A percentile compares a stretch with the other conserved stretches of the same genome.
These are phyloP conservation scores for Physella acuta DNA, from an alignment of 1,140 invertebrate genomes.

Conservation along the genomic window DNA sequence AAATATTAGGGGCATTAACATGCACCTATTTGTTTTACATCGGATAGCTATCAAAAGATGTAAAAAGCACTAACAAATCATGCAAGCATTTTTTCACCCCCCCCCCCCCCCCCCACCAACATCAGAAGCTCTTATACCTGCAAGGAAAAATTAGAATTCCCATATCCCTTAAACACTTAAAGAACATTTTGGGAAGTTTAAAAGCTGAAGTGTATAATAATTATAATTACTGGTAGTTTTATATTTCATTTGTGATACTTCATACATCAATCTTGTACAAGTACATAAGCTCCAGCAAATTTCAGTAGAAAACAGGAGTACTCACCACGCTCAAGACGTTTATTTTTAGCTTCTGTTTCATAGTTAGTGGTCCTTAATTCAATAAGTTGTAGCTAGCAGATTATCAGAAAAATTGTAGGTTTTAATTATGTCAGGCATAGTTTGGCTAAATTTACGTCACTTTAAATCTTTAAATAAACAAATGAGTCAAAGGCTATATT, in stretches of 20 bases:
- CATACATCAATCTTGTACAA: background rate
- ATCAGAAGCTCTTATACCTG: too few relatives aligned
- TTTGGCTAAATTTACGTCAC: background rate
- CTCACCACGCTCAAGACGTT: conserved; percentile 58
- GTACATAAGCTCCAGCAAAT: background rate
- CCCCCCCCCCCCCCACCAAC: too few relatives aligned
- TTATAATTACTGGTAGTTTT: too few relatives aligned
- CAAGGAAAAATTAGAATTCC: too few relatives aligned
- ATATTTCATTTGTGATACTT: background rate
- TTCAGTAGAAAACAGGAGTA: background rate
- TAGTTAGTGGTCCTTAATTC: conserved; percentile 62
- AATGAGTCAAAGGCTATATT: background rate
- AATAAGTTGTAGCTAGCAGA: conserved; percentile 61
- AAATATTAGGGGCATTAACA: too few relatives aligned
- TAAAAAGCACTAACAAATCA: too few relatives aligned
- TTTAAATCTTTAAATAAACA: background rate
- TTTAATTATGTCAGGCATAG: background rate
- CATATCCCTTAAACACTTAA: too few relatives aligned
- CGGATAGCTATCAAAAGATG: too few relatives aligned
- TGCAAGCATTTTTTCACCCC: too few relatives aligned
- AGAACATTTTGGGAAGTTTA: too few relatives aligned
- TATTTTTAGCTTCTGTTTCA: conserved; percentile 58
- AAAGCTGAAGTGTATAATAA: too few relatives aligned
- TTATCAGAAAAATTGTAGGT: conserved; percentile 4
- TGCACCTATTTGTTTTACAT: too few relatives aligned